Conservation (phyloP, 2,888 invertebrate species). For the Strigamia transsilvanica region DNA sequence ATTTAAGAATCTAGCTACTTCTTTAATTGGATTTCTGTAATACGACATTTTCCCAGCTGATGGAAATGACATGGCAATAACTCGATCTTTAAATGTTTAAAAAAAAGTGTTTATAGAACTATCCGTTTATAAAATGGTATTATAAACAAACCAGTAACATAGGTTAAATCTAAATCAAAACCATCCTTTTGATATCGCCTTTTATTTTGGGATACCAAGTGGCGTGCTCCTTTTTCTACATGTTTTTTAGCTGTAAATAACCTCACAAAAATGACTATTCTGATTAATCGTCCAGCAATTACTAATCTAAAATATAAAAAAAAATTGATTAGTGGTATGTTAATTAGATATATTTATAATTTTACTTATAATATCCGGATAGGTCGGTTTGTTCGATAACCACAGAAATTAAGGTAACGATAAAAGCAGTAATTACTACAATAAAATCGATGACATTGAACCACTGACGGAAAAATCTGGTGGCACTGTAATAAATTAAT, state of each 20-base stretch:
- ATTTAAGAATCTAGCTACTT: conserved; percentile 67
- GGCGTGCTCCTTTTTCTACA: conserved; percentile 63
- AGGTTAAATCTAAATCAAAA: conserved; percentile 68
- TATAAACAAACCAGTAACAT: conserved; percentile 64
- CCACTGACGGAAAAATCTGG: conserved; percentile 63
- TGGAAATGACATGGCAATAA: conserved; percentile 68
- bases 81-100: conserved; percentile 60
- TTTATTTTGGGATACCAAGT: conserved; percentile 67
- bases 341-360: conserved; percentile 16
- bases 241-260: conserved; percentile 64
- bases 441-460: conserved; percentile 65
- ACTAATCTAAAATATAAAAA: conserved; percentile 60
- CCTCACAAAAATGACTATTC: conserved; percentile 63
- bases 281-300: conserved; percentile 62
- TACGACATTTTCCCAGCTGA: conserved; percentile 66
- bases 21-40: conserved; percentile 67
- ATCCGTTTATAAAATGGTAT: not conserved
- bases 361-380: conserved; percentile 60
- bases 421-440: conserved; percentile 65
- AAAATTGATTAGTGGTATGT: not conserved
- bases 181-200: conserved; percentile 66
- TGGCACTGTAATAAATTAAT: conserved; percentile 58
- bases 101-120: conserved; percentile 34
- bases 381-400: conserved; percentile 60
- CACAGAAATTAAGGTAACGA: conserved; percentile 64